Base-by-base conservation (phyloP, 1,140 invertebrate genomes). In the Ladona fulva region DNA sequence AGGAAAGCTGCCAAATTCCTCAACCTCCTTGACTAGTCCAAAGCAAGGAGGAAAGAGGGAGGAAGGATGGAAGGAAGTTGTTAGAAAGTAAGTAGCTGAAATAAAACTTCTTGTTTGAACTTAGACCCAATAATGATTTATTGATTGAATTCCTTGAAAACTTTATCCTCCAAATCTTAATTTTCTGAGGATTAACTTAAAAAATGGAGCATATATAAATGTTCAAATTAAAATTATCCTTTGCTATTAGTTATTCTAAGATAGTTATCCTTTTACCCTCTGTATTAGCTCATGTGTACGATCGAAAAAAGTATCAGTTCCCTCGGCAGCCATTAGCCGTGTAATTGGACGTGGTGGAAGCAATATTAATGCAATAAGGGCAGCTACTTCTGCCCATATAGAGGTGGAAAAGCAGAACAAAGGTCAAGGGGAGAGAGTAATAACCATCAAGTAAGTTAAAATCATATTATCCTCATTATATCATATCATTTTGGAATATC, bases 401-500 rank as follows among this genome's bases (percentile, higher is more conserved):
- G 97, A 99, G 86, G 95, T 99, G 0, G 97, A 99, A 84, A 99
- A 98, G 84, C 95, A 97, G 86, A 92, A 92, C 83, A 97, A 97
- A 88, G 94, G 94, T 14, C 94, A 96, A 86, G 94, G 94, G 37
- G 97, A 98, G 85, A 88, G 97, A 82, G 94, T 93, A 81, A 97
- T 99, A 78, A 97, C 96, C 16, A 97, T 99, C 81, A 97, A 96
- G 92, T 94, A 84, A 88, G 89, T 86, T 76, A 6, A 16, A 1
- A 1, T 37, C 29, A 37, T 37, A 37, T 8, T 37, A 37, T 37
- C 8, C 29, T 37, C 1, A 1, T 5, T 37, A 37, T 37, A 37
- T 37, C 8, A n/a, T n/a, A n/a, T n/a, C n/a, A n/a, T n/a, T n/a
- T n/a, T n/a, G n/a, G n/a, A n/a, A n/a, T n/a, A n/a, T n/a, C n/a